Percentiles rank a stretch among this genome's conserved stretches.
These are phyloP conservation scores for Porites australiensis DNA, from an alignment of 64 coral and sea anemone genomes.

Conservation along the genomic window DNA sequence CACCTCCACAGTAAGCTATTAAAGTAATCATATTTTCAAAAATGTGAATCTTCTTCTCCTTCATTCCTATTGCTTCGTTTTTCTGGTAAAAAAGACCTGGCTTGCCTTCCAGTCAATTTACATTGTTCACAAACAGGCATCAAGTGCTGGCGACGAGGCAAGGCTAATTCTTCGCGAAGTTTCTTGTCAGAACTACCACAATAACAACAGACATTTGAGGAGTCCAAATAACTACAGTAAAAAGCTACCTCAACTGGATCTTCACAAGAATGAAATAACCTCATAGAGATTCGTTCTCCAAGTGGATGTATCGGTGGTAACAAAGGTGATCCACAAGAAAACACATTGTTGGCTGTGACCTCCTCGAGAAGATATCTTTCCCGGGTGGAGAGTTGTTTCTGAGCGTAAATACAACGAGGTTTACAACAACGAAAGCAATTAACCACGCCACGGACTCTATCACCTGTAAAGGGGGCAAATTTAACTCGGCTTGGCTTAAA, in stretches of 20 bases:
- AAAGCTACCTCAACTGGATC: slow-evolving; percentile 4
- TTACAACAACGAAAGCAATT: slow-evolving; percentile 10
- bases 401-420: slow-evolving; percentile 32
- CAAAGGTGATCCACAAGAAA: slow-evolving; percentile 5
- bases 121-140: slow-evolving; percentile 10
- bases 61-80: neutral
- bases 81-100: neutral
- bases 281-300: slow-evolving; percentile 3
- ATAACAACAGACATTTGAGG: neutral
- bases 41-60: neutral
- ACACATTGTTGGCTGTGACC: slow-evolving; percentile 9
- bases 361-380: slow-evolving; percentile 11
- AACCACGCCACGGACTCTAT: slow-evolving; percentile 19
- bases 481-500: neutral
- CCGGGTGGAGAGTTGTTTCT: neutral
- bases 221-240: neutral
- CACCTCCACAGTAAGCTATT: too few relatives aligned
- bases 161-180: neutral
- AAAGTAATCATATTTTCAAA: too few relatives aligned
- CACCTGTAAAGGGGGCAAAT: slow-evolving; percentile 6
- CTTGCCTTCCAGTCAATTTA: slow-evolving; percentile 1
- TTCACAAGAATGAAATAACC: neutral
- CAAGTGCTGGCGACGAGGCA: neutral
- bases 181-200: neutral
- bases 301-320: slow-evolving; percentile 6